These are phyloP conservation scores for Sarcophaga caerulescens DNA, from an alignment of 2,888 invertebrate genomes.

Conservation along the genomic window DNA sequence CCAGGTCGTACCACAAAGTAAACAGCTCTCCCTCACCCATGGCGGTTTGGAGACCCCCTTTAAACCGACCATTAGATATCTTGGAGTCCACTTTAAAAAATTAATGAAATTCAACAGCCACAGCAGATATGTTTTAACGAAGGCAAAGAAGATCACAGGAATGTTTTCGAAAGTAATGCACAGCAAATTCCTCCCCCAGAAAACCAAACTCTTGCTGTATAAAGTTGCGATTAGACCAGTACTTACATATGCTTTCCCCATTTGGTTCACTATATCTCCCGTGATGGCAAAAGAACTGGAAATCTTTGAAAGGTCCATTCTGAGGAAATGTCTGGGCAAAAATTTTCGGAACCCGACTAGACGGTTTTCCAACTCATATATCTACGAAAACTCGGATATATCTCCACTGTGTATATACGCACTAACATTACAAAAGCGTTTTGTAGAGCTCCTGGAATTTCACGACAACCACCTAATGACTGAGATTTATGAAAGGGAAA, in stretches of 20 bases:
- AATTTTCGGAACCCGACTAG: too few relatives aligned
- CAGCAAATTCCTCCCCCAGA: background rate
- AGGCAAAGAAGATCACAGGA: background rate
- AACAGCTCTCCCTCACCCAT: too few relatives aligned
- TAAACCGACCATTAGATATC: background rate
- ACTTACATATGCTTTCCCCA: too few relatives aligned
- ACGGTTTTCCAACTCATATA: background rate
- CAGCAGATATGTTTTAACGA: background rate
- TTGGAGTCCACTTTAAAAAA: background rate
- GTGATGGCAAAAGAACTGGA: too few relatives aligned
- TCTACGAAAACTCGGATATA: background rate
- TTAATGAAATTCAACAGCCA: background rate
- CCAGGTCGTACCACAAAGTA: too few relatives aligned
- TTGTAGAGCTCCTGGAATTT: background rate
- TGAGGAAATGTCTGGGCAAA: too few relatives aligned
- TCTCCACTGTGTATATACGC: background rate
- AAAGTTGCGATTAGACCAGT: background rate
- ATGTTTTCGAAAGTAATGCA: background rate
- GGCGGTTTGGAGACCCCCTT: background rate
- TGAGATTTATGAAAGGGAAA: background rate
- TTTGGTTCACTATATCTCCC: too few relatives aligned
- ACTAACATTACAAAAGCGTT: background rate
- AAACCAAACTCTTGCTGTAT: background rate
- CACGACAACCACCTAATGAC: slow-evolving; percentile 1
- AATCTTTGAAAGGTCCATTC: too few relatives aligned